phyloP scores from a whole-genome alignment of 2,888 invertebrate species.

The Caenorhabditis sp. region DNA sequence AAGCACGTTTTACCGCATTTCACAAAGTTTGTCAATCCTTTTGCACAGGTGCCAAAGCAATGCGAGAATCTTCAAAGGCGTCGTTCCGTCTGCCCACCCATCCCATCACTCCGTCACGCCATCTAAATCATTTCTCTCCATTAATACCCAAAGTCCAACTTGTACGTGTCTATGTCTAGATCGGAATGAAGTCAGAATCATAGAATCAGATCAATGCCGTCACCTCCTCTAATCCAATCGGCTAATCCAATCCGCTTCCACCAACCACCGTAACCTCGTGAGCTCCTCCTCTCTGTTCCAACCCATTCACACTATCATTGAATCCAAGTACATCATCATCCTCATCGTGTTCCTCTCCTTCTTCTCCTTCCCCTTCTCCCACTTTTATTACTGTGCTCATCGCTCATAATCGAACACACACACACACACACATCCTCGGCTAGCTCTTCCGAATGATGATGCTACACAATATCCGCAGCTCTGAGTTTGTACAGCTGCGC shows the following conservation, averaged over 20 bases:
- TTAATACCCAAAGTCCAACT: too few species aligned
- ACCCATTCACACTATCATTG: slow-evolving; percentile 19
- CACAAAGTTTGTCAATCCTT: background rate
- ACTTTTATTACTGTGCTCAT: slow-evolving; percentile 29
- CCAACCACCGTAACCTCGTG: background rate
- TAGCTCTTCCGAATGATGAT: slow-evolving; percentile 16
- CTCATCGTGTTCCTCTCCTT: background rate
- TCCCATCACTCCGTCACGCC: background rate
- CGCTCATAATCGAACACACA: slow-evolving; percentile 36
- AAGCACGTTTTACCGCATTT: slow-evolving; percentile 37
- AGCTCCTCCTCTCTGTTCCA: background rate
- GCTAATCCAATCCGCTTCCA: background rate
- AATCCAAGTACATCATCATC: slow-evolving; percentile 14
- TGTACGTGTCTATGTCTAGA: background rate
- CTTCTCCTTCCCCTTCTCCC: background rate
- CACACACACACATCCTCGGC: too few species aligned
- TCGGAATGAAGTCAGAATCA: slow-evolving; percentile 3
- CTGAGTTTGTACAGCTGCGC: slow-evolving; percentile 66
- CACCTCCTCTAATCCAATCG: background rate
- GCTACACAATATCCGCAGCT: slow-evolving; percentile 31
- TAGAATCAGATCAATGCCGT: background rate
- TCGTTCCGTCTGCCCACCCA: background rate
- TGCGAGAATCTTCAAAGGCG: slow-evolving; percentile 4
- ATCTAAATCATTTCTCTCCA: slow-evolving; percentile 1
- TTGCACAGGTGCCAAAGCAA: slow-evolving; percentile 6